Conservation (phyloP, 1,140 invertebrate species). For the Papilio helenus region DNA sequence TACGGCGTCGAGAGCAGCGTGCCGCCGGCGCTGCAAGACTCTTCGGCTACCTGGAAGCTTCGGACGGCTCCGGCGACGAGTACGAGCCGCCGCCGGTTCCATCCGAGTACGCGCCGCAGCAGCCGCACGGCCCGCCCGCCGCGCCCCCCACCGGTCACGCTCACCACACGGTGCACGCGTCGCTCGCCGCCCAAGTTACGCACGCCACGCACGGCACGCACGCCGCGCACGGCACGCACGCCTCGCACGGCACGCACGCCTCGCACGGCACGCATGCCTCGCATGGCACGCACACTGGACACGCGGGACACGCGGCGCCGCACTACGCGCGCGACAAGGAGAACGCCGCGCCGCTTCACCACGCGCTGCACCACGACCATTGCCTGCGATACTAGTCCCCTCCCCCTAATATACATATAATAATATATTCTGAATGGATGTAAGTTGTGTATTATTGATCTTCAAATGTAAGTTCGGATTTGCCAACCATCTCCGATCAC, state of each 20-base stretch:
- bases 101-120: conserved; percentile 49
- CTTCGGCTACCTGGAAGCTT: conserved; percentile 85
- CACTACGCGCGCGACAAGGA: not conserved
- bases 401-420: not conserved
- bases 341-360: not conserved
- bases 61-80: conserved; percentile 83
- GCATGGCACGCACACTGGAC: conserved; percentile 76
- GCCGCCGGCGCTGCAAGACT: conserved; percentile 83
- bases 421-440: not conserved
- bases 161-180: conserved; percentile 71
- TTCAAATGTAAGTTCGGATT: too few relatives aligned
- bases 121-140: conserved; percentile 40
- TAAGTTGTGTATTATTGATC: too few relatives aligned
- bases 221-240: conserved; percentile 29
- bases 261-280: conserved; percentile 41
- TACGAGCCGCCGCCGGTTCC: conserved; percentile 63
- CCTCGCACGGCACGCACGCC: conserved; percentile 71
- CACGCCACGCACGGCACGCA: conserved; percentile 9
- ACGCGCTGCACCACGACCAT: conserved; percentile 70
- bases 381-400: conserved; percentile 70
- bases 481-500: too few relatives aligned
- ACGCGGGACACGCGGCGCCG: conserved; percentile 83
- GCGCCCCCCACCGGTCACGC: conserved; percentile 27
- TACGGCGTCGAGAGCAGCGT: conserved; percentile 66
- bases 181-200: conserved; percentile 59